These are phyloP conservation scores for Metopia argyrocephala DNA, from an alignment of 2,888 invertebrate species.

Conservation along the genomic window DNA sequence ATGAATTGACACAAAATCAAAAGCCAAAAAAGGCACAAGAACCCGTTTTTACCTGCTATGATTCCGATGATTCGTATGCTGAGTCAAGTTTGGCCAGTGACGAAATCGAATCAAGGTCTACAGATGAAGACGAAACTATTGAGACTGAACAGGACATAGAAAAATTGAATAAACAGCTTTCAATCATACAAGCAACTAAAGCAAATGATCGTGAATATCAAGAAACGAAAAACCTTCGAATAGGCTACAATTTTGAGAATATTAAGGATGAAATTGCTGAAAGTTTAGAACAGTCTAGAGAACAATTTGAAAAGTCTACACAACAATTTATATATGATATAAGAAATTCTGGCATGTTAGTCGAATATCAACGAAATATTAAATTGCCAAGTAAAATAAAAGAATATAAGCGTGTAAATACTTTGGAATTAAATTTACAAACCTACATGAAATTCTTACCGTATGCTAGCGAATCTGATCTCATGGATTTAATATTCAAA, in stretches of 20 bases:
- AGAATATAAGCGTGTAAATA: conserved; percentile 28
- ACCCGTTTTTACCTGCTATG: conserved; percentile 70
- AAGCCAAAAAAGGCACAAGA: conserved; percentile 39
- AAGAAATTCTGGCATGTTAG: conserved; percentile 73
- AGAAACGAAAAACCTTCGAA: conserved; percentile 75
- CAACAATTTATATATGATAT: conserved; percentile 72
- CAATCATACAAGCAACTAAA: conserved; percentile 77
- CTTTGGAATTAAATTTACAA: conserved; percentile 56
- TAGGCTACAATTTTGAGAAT: conserved; percentile 75
- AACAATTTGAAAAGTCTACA: conserved; percentile 73
- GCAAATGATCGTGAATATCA: conserved; percentile 78
- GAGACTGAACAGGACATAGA: conserved; percentile 81
- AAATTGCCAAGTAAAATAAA: conserved; percentile 63
- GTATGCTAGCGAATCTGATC: conserved; percentile 63
- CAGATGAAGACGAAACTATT: conserved; percentile 91
- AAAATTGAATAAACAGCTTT: conserved; percentile 77
- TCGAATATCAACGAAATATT: conserved; percentile 70
- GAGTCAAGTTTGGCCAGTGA: conserved; percentile 79
- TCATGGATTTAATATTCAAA: conserved; percentile 60
- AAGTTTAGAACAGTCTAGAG: conserved; percentile 64
- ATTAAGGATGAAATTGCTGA: conserved; percentile 51
- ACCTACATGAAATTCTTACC: conserved; percentile 69
- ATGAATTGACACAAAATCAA: conserved; percentile 5
- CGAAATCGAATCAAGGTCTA: conserved; percentile 89
- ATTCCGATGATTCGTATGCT: conserved; percentile 79